Conservation (phyloP, 2,797 vertebrate genomes). For the Percopsis omiscomaycus region DNA sequence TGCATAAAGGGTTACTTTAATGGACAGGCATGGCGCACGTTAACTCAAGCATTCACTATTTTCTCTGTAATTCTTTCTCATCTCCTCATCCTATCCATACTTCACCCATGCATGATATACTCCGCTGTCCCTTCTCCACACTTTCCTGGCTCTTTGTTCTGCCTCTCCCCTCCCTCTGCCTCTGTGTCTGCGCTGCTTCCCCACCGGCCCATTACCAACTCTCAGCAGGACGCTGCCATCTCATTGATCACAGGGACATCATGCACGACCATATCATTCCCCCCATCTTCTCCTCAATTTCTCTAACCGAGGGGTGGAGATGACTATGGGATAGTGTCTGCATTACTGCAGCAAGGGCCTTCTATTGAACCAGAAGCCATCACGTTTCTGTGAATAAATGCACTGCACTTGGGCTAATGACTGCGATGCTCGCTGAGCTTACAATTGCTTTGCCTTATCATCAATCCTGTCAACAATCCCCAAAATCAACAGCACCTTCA, state of each 20-base stretch:
- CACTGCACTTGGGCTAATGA: neutral
- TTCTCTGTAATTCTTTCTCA: slow-evolving; percentile 28
- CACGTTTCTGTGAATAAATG: neutral
- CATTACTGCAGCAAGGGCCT: slow-evolving; percentile 10
- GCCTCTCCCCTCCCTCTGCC: slow-evolving; percentile 18
- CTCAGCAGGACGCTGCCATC: slow-evolving; percentile 44
- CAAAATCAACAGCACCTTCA: slow-evolving; percentile 20
- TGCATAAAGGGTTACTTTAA: slow-evolving; percentile 10
- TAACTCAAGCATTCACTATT: slow-evolving; percentile 22
- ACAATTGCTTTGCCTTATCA: slow-evolving; percentile 17
- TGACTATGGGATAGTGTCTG: slow-evolving; percentile 12
- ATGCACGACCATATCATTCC: slow-evolving; percentile 34
- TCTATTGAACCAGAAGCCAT: slow-evolving; percentile 25
- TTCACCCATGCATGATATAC: slow-evolving; percentile 21
- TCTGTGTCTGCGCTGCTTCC: slow-evolving; percentile 28
- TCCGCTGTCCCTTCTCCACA: slow-evolving; percentile 17
- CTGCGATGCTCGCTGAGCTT: slow-evolving; percentile 1
- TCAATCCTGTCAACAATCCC: slow-evolving; percentile 31
- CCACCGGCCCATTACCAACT: slow-evolving; percentile 32
- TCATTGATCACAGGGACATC: slow-evolving; percentile 39
- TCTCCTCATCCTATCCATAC: slow-evolving; percentile 24
- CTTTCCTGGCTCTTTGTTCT: slow-evolving; percentile 28
- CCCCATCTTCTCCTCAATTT: slow-evolving; percentile 14
- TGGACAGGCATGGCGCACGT: slow-evolving; percentile 1
- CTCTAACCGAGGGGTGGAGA: slow-evolving; percentile 6